Conservation (phyloP, 2,113 vertebrate species). For the Onychorhynchus coronatus region DNA sequence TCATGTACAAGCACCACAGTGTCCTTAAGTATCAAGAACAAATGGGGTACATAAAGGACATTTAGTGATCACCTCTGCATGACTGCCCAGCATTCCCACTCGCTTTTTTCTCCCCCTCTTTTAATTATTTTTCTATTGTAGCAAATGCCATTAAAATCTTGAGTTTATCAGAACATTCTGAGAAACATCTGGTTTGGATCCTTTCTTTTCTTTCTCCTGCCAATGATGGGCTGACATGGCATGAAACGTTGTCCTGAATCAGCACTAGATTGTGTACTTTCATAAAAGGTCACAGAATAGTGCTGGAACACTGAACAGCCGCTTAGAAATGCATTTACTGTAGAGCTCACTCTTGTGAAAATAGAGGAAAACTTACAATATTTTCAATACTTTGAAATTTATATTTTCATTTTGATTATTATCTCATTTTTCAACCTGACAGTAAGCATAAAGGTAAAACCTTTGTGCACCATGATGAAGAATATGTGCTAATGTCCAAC, state of each 20-base stretch:
- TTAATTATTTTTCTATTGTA: constrained; percentile 37
- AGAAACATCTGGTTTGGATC: constrained; percentile 8
- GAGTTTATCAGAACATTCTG: constrained; percentile 46
- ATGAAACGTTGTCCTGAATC: constrained; percentile 17
- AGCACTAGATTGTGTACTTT: constrained; percentile 37
- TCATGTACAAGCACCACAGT: constrained; percentile 60
- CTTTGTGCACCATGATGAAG: not conserved
- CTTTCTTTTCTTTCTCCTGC: constrained; percentile 45
- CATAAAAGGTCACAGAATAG: constrained; percentile 48
- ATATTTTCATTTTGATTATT: not conserved
- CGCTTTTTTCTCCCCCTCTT: not conserved
- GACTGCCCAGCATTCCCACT: constrained; percentile 16
- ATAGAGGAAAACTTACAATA: not conserved
- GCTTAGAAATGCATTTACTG: not conserved
- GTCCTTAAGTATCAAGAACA: constrained; percentile 67
- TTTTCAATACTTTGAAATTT: not conserved
- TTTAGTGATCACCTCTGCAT: constrained; percentile 60
- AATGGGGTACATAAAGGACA: constrained; percentile 40
- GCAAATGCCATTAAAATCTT: constrained; percentile 45
- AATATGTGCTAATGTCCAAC: not conserved
- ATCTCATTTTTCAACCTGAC: not conserved
- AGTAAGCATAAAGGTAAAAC: not conserved
- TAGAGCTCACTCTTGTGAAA: not conserved
- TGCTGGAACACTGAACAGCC: not conserved
- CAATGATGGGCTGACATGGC: constrained; percentile 31